Percentiles rank a stretch among this genome's conserved stretches.
These are phyloP conservation scores for Spatulosminthurus flaviceps DNA, from an alignment of 2,888 invertebrate species.

Conservation along the genomic window DNA sequence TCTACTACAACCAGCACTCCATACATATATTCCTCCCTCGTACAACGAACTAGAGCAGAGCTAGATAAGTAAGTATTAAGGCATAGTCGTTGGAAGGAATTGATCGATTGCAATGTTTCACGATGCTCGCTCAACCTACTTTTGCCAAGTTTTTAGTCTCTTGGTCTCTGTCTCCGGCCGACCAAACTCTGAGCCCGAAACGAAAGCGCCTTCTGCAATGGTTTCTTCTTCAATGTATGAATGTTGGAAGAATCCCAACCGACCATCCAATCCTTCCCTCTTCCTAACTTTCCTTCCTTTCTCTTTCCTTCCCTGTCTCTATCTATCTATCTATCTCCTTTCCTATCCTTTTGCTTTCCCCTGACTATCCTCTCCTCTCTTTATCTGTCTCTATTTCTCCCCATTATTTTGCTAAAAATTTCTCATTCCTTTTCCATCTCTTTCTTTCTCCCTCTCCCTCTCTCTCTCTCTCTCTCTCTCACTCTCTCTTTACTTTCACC, in stretches of 20 bases:
- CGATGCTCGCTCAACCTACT: slow-evolving; percentile 57
- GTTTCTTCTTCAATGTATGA: slow-evolving; percentile 38
- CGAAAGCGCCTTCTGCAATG: slow-evolving; percentile 31
- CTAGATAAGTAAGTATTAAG: slow-evolving; percentile 44
- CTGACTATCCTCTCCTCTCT: neutral
- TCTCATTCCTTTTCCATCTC: neutral
- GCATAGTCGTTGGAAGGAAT: slow-evolving; percentile 54
- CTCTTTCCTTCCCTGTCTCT: slow-evolving; percentile 3
- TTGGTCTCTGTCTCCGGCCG: slow-evolving; percentile 40
- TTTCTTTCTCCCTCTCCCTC: neutral
- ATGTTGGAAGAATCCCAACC: neutral
- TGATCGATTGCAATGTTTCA: slow-evolving; percentile 64
- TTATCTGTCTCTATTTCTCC: neutral
- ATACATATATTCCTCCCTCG: no score
- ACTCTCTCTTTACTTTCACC: no score
- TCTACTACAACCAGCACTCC: no score
- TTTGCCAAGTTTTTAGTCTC: slow-evolving; percentile 53
- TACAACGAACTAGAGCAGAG: no score
- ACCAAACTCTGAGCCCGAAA: slow-evolving; percentile 24
- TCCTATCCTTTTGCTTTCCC: neutral
- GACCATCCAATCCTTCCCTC: slow-evolving; percentile 23
- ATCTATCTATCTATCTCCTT: neutral
- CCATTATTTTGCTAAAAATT: neutral
- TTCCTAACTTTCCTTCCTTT: slow-evolving; percentile 1
- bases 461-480: neutral